Percentiles rank a stretch among this genome's conserved stretches.
Evolutionary conservation across 2,888 invertebrate genomes (phyloP).

Genomic region (Horisme vitalbata): DNA sequence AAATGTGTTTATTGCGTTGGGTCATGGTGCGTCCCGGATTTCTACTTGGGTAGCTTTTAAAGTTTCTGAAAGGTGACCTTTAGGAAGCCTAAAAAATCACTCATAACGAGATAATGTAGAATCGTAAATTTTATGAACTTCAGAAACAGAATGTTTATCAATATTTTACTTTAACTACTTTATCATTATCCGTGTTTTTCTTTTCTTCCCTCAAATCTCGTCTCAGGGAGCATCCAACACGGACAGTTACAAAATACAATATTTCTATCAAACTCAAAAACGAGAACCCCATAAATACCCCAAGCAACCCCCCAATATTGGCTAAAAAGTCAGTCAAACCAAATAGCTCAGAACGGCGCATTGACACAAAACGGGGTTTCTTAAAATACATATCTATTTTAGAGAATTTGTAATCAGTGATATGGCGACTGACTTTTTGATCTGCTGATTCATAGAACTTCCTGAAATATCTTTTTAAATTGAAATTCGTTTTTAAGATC

Average conservation of each 20-base stretch:
- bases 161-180: background rate
- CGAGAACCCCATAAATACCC: constrained; percentile 83
- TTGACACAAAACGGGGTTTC: constrained; percentile 78
- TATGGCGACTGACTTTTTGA: background rate
- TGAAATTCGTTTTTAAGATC: constrained; percentile 83
- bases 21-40: no score
- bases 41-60: no score
- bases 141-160: no score
- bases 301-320: constrained; percentile 82
- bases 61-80: no score
- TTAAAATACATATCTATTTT: constrained; percentile 79
- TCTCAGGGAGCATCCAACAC: constrained; percentile 45
- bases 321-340: constrained; percentile 82
- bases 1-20: no score
- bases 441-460: background rate
- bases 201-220: constrained; percentile 44
- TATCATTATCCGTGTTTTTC: background rate
- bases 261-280: constrained; percentile 82
- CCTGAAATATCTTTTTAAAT: constrained; percentile 32
- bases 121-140: no score
- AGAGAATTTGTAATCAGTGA: constrained; percentile 40
- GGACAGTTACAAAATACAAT: constrained; percentile 71
- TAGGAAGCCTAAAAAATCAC: no score
- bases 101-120: no score
- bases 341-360: constrained; percentile 81